Evolutionary conservation across 2,113 vertebrate species (phyloP).

Genomic region (Malurus alboscapulatus): DNA sequence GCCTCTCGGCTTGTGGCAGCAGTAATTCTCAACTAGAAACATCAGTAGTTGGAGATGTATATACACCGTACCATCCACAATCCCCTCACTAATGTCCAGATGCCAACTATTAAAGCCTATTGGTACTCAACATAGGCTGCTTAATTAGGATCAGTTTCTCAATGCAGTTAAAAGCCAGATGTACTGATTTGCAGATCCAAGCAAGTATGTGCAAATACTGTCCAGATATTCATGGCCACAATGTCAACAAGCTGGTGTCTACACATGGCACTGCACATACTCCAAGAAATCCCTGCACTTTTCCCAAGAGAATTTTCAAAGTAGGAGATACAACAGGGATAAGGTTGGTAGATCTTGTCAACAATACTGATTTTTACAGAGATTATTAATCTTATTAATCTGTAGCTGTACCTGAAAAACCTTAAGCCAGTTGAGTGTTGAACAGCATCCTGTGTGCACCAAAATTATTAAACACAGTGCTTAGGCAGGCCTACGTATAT

Average conservation of each 20-base stretch:
- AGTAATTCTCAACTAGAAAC: background rate
- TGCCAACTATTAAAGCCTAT: background rate
- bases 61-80: background rate
- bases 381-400: background rate
- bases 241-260: background rate
- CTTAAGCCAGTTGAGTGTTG: background rate
- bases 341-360: background rate
- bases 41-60: background rate
- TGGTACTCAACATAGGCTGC: background rate
- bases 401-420: background rate
- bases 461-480: background rate
- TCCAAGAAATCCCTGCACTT: background rate
- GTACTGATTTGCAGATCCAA: background rate
- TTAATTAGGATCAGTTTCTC: background rate
- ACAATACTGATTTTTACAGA: background rate
- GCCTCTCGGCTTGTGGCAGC: background rate
- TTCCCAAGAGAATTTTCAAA: background rate
- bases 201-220: background rate
- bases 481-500: background rate
- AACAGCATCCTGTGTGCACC: background rate
- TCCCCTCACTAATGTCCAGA: background rate
- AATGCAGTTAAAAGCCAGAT: background rate
- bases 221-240: background rate
- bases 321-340: background rate
- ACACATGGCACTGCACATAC: fast-evolving